Evolutionary conservation across 2,888 invertebrate genomes (phyloP).

Genomic region (Tholera decimalis): DNA sequence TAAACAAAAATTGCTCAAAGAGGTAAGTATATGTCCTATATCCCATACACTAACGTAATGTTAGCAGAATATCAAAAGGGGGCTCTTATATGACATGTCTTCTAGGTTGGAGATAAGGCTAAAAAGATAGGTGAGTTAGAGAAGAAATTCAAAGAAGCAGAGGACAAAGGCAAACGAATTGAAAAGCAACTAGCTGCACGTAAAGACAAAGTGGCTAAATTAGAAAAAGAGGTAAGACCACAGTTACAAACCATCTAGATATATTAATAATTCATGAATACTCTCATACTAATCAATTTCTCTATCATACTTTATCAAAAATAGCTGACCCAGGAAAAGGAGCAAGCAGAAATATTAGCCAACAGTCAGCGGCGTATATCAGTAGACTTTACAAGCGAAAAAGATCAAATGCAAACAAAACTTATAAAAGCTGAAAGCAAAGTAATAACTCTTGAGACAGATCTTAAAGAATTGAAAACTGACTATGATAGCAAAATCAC

Average conservation of each 20-base stretch:
- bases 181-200: constrained; percentile 90
- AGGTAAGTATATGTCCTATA: constrained; percentile 81
- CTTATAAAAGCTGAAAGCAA: constrained; percentile 87
- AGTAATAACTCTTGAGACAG: constrained; percentile 86
- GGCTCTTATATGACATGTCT: constrained; percentile 26
- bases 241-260: too few relatives aligned
- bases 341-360: constrained; percentile 81
- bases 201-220: constrained; percentile 91
- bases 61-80: background rate
- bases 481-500: constrained; percentile 92
- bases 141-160: constrained; percentile 93
- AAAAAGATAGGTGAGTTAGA: constrained; percentile 93
- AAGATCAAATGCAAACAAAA: constrained; percentile 86
- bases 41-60: too few relatives aligned
- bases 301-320: constrained; percentile 67
- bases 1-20: constrained; percentile 91
- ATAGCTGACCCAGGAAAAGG: constrained; percentile 89
- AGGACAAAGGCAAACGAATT: constrained; percentile 92
- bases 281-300: constrained; percentile 54
- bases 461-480: constrained; percentile 89
- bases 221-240: constrained; percentile 92
- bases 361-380: constrained; percentile 85
- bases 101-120: constrained; percentile 92
- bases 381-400: constrained; percentile 85
- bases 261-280: constrained; percentile 17